Percentiles rank a stretch among this genome's conserved stretches.
Conservation (phyloP, 2,113 vertebrate genomes). For the Brachyistius frenatus region DNA sequence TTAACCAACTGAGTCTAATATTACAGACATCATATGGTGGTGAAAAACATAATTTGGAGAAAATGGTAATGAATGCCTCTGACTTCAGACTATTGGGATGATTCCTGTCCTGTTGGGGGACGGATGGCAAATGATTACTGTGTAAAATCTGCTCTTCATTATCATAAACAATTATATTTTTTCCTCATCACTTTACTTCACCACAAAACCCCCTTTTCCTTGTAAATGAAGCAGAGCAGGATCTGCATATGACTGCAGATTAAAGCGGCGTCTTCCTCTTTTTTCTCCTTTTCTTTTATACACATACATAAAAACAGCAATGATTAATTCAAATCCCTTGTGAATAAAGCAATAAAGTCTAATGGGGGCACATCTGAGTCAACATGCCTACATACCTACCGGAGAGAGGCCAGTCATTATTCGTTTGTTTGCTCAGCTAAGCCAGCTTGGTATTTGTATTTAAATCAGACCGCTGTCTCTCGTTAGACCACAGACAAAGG, state of each 20-base stretch:
- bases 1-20: neutral
- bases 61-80: neutral
- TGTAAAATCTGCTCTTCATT: neutral
- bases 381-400: slow-evolving; percentile 58
- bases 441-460: slow-evolving; percentile 72
- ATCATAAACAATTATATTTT: slow-evolving; percentile 5
- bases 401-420: slow-evolving; percentile 36
- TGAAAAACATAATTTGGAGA: neutral
- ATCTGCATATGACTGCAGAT: slow-evolving; percentile 7
- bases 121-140: slow-evolving; percentile 2
- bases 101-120: neutral
- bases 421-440: slow-evolving; percentile 74
- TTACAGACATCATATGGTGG: neutral
- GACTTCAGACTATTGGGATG: neutral
- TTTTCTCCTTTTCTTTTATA: neutral
- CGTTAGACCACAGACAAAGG: slow-evolving; percentile 40
- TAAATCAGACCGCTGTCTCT: slow-evolving; percentile 61
- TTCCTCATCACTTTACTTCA: neutral
- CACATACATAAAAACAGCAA: slow-evolving; percentile 37
- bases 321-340: slow-evolving; percentile 70
- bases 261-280: neutral
- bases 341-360: slow-evolving; percentile 79
- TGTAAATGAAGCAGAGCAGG: neutral
- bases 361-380: slow-evolving; percentile 66
- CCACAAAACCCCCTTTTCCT: slow-evolving; percentile 2